These are phyloP conservation scores for Xiphorhynchus elegans DNA, from an alignment of 2,113 vertebrate genomes.

Conservation along the genomic window DNA sequence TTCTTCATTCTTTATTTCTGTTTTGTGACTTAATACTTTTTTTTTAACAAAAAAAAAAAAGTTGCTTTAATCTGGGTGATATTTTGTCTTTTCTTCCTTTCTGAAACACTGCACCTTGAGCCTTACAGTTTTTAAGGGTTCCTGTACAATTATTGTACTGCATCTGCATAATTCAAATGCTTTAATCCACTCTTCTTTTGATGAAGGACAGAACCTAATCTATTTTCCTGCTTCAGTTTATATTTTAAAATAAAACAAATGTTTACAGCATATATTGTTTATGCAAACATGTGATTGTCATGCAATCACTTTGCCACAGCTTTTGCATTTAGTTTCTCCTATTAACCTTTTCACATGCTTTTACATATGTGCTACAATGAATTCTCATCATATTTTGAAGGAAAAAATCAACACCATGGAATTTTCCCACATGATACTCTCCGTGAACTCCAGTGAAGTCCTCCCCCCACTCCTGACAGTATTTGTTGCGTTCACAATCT, in stretches of 20 bases:
- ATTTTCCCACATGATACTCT: slow-evolving; percentile 28
- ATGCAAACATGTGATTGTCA: background rate
- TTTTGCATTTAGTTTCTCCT: background rate
- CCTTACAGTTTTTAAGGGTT: background rate
- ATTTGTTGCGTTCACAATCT: background rate
- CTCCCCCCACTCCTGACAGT: background rate
- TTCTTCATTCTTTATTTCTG: slow-evolving; percentile 9
- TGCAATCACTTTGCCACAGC: background rate
- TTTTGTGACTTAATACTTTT: background rate
- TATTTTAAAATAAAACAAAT: background rate
- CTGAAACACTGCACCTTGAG: background rate
- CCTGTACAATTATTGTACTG: background rate
- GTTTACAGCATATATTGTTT: background rate
- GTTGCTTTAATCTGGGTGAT: background rate
- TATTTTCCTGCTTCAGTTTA: background rate
- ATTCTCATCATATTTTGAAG: background rate
- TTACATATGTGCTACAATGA: background rate
- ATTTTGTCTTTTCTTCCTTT: background rate
- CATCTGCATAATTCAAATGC: background rate
- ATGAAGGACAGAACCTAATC: background rate
- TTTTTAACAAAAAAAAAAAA: background rate
- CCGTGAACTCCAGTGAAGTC: slow-evolving; percentile 40
- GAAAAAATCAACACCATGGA: background rate
- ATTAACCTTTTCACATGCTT: background rate
- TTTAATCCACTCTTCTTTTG: background rate